phyloP scores from a whole-genome alignment of 2,797 vertebrate species.

The Epinephelus malabaricus region DNA sequence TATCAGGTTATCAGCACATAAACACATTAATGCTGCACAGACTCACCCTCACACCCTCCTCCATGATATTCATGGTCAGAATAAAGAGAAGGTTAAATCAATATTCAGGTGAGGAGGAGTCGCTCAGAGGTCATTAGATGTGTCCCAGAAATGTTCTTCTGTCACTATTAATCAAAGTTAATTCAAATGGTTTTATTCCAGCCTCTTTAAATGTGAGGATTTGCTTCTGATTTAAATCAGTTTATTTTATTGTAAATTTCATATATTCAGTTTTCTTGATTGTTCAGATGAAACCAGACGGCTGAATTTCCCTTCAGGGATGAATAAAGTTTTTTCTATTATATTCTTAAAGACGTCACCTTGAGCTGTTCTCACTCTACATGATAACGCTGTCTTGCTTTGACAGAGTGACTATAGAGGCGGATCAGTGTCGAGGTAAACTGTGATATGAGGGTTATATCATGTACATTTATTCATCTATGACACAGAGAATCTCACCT shows the following conservation, averaged over 20 bases:
- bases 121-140: not conserved
- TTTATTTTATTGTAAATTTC: not conserved
- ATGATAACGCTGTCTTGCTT: not conserved
- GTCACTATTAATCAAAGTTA: too few relatives aligned
- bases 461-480: too few relatives aligned
- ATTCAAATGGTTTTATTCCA: not conserved
- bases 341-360: not conserved
- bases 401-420: too few relatives aligned
- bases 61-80: conserved; percentile 2
- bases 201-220: not conserved
- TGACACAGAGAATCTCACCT: too few relatives aligned
- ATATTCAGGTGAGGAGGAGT: not conserved
- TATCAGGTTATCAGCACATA: conserved; percentile 43
- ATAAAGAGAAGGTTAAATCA: conserved; percentile 15
- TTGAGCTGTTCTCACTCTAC: too few relatives aligned
- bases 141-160: not conserved
- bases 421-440: too few relatives aligned
- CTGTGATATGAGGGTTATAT: too few relatives aligned
- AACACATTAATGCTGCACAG: conserved; percentile 18
- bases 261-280: not conserved
- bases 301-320: too few relatives aligned
- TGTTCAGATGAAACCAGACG: too few relatives aligned
- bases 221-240: not conserved
- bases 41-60: not conserved
- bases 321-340: too few relatives aligned